phyloP scores from a whole-genome alignment of 1,140 invertebrate species.

The Drosophila watanabei region DNA sequence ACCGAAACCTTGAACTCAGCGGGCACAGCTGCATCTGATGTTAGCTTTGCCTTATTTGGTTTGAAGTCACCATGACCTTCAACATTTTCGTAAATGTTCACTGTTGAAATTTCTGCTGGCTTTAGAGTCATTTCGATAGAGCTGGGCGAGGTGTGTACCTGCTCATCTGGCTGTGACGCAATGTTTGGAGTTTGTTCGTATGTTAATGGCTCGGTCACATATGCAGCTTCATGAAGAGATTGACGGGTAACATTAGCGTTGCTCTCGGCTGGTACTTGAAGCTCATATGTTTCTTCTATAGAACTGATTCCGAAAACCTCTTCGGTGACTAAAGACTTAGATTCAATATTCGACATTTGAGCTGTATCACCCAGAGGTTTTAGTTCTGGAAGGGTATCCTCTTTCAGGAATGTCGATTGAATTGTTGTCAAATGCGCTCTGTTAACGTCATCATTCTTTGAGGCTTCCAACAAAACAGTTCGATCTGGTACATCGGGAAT shows the following conservation, averaged over 20 bases:
- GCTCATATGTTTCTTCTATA: slow-evolving; percentile 65
- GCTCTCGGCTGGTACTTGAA: slow-evolving; percentile 29
- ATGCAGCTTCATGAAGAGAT: slow-evolving; percentile 26
- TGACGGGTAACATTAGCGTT: slow-evolving; percentile 45
- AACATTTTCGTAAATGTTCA: slow-evolving; percentile 69
- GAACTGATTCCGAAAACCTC: slow-evolving; percentile 58
- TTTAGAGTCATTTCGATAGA: slow-evolving; percentile 14
- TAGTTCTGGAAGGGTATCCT: slow-evolving; percentile 40
- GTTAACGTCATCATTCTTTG: slow-evolving; percentile 16
- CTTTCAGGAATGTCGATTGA: slow-evolving; percentile 59
- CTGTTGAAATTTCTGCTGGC: slow-evolving; percentile 43
- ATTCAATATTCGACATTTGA: slow-evolving; percentile 27
- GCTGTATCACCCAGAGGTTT: slow-evolving; percentile 24
- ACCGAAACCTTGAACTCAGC: slow-evolving; percentile 86
- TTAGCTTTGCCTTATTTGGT: slow-evolving; percentile 28
- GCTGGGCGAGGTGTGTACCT: neutral
- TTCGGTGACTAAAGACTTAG: slow-evolving; percentile 55
- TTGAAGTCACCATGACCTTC: slow-evolving; percentile 64
- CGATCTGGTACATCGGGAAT: slow-evolving; percentile 6
- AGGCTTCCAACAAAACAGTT: slow-evolving; percentile 5
- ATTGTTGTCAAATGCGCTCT: slow-evolving; percentile 50
- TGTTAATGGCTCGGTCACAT: slow-evolving; percentile 29
- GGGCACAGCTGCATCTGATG: slow-evolving; percentile 11
- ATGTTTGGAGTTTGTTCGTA: slow-evolving; percentile 54
- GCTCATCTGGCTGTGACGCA: neutral